Base-by-base conservation (phyloP, 2,797 vertebrate species). In the Melanogrammus aeglefinus region DNA sequence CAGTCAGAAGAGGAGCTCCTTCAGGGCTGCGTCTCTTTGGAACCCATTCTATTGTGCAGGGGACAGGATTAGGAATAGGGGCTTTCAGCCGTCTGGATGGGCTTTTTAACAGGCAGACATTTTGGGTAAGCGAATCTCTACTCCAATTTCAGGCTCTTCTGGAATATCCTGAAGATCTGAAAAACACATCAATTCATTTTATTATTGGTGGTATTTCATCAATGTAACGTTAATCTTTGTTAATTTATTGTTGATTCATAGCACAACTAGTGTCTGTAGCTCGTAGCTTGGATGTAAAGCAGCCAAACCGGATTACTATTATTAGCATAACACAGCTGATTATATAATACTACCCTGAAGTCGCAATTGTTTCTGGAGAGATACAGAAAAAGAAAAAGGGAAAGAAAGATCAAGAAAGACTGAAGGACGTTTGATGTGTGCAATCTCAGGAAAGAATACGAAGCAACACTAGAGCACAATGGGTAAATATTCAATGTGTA, bases 151-250 rank as follows among this genome's bases (percentile, higher is more conserved):
- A 0, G 86, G 96, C 88, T 98, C 97, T 84, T 98, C 97, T 0
- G 97, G 97, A 77, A 98, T 98, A 92, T 97, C 97, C 90, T 98
- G 97, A 88, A 98, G 95, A 91, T 97, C 94, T 92, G 33, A 35
- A 72, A 12, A 18, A 71, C 69, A 71, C 6, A 72, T 33, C 12
- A 10, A 27, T 8, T 31, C 29, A 18, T 16, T 72, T 13, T 35
- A 33, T 72, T 12, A 72, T 72, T 24, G 27, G 8, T 27, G 24
- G 63, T 24, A 69, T 24, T 69, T 27, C 63, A 27, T 69, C 63
- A 27, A 10, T 69, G 63, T 69, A 6, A 69, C 3, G 63, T 27
- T 69, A 63, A n/a, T 63, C 21, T n/a, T 24, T 63, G 57, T 63
- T 63, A 0, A 63, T 63, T 63, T 63, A 63, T n/a, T 63, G 57